phyloP scores from a whole-genome alignment of 1,140 invertebrate species.

The Achroia grisella region DNA sequence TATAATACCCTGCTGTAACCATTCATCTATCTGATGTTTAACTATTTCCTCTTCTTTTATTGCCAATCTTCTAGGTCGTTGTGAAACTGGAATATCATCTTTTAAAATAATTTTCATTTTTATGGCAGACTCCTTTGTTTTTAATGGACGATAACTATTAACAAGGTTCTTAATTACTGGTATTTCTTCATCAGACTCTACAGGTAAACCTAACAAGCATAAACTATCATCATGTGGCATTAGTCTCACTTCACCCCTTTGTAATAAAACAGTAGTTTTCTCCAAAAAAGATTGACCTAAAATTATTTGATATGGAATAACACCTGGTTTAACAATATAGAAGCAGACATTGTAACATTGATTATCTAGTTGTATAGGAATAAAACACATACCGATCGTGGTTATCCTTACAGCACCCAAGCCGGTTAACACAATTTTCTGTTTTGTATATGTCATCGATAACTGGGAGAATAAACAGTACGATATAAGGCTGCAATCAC shows the following conservation, averaged over 20 bases:
- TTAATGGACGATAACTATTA: conserved; percentile 8
- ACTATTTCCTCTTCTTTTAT: conserved; percentile 26
- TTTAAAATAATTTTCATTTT: conserved; percentile 18
- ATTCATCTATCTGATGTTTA: conserved; percentile 32
- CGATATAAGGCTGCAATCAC: too few species aligned
- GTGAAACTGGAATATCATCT: conserved; percentile 23
- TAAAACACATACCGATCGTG: conserved; percentile 1
- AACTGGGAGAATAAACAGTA: too few species aligned
- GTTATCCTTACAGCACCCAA: conserved; percentile 3
- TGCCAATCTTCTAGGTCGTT: conserved; percentile 27
- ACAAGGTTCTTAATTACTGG: too few species aligned
- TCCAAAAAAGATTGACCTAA: conserved; percentile 10
- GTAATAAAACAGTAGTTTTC: conserved; percentile 9
- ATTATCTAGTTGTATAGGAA: not conserved
- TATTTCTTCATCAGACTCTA: too few species aligned
- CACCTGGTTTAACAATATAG: conserved; percentile 3
- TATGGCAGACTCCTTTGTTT: conserved; percentile 9
- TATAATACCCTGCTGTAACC: conserved; percentile 33
- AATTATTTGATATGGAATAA: conserved; percentile 8
- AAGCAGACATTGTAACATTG: conserved; percentile 1
- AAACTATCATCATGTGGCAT: conserved; percentile 9
- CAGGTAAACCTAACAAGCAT: too few species aligned
- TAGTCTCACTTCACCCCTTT: conserved; percentile 6
- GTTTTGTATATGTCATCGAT: too few species aligned
- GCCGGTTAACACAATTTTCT: conserved; percentile 6